Conservation (phyloP, 1,140 invertebrate genomes). For the Atta cephalotes region DNA sequence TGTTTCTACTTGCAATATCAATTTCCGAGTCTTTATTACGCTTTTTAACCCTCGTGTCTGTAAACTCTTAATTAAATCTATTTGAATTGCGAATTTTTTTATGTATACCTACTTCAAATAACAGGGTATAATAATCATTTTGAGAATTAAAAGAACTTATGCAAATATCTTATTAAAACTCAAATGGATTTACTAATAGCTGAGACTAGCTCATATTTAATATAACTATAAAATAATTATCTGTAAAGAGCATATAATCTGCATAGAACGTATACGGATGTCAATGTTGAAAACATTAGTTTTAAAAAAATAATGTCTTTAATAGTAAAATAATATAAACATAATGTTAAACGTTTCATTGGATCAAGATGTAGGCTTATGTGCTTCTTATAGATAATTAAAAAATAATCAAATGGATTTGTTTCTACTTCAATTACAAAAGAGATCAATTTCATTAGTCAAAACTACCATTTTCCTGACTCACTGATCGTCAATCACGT, state of each 20-base stretch:
- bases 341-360: too few relatives aligned
- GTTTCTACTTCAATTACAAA: background rate
- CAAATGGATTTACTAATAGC: background rate
- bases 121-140: background rate
- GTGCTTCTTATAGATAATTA: too few relatives aligned
- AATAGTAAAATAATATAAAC: too few relatives aligned
- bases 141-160: background rate
- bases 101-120: background rate
- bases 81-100: background rate
- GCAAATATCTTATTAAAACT: background rate
- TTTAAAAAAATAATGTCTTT: too few relatives aligned
- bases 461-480: slow-evolving; percentile 4
- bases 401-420: background rate
- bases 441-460: background rate
- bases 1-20: slow-evolving; percentile 23
- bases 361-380: too few relatives aligned
- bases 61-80: slow-evolving; percentile 12
- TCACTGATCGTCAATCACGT: background rate
- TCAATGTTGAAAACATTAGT: too few relatives aligned
- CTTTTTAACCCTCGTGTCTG: slow-evolving; percentile 23
- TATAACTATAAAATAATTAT: too few relatives aligned
- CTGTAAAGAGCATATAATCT: too few relatives aligned
- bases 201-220: too few relatives aligned
- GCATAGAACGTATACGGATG: too few relatives aligned
- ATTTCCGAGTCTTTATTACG: slow-evolving; percentile 26